Base-by-base conservation (phyloP, 2,888 invertebrate species). In the Scaptomyza tumidula region DNA sequence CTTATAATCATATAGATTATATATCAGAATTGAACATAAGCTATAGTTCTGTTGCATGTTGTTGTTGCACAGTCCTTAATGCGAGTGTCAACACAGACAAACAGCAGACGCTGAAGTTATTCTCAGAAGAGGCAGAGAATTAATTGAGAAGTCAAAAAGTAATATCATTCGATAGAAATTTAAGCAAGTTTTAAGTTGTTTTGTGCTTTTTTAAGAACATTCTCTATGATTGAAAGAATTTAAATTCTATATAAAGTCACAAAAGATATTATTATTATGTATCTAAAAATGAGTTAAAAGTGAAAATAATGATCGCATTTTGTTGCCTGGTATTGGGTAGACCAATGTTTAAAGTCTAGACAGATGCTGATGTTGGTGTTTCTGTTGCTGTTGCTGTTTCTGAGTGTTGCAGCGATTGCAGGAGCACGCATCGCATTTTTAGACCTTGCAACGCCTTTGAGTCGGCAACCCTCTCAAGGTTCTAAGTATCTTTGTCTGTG, bases 321-420 rank as follows among this genome's bases (percentile, higher is more conserved):
- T 46, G 44, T 11, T 44, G 14, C 14, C 33, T 24, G 3, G 1
- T 24, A 5, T 5, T 24, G 24, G 24, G 24, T 24, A 24, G 24
- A 24, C 24, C 24, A 24, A 24, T 24, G 24, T 24, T 24, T 24
- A 24, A 31, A 48, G 59, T 39, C 39, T 39, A 39, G 39, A 13
- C 60, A 71, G 62, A 59, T 62, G 67, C 43, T 37, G n/a, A n/a
- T n/a, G 41, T 10, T 33, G 29, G 7, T 71, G 58, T 29, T 44
- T 55, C 45, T 29, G 52, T 29, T 44, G 63, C 45, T 29, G 52
- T 10, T 48, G 72, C 59, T 29, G 52, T 10, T 48, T 64, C 59
- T 72, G 59, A 63, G 56, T 66, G 62, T 53, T 59, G 58, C 48
- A 77, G 35, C 35, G 60, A 71, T 54, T 71, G 75, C 73, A 58